Evolutionary conservation across 2,888 invertebrate genomes (phyloP).

Genomic region (Sphinx pinastri): DNA sequence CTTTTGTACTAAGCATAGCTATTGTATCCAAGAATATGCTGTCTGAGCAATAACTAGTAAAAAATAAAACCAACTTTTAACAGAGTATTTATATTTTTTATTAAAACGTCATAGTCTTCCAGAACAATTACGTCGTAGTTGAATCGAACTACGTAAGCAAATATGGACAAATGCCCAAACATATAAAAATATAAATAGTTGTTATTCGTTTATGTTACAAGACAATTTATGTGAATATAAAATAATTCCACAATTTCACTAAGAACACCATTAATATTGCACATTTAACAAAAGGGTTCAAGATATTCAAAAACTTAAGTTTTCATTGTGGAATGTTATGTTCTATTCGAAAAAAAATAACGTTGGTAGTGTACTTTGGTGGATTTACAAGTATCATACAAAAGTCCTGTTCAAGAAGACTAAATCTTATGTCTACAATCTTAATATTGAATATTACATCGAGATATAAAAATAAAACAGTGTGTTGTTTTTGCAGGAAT

Average conservation of each 20-base stretch:
- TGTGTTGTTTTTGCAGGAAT: background rate
- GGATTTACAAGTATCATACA: conserved; percentile 8
- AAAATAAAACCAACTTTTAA: conserved; percentile 44
- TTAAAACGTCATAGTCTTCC: conserved; percentile 66
- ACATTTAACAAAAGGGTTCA: conserved; percentile 17
- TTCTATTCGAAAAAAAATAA: conserved; percentile 29
- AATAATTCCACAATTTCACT: conserved; percentile 9
- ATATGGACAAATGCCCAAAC: conserved; percentile 14
- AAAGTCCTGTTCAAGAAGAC: conserved; percentile 61
- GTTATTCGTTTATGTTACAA: conserved; percentile 15
- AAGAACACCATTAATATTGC: conserved; percentile 25
- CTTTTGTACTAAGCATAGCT: too few relatives aligned
- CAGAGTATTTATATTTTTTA: conserved; percentile 63
- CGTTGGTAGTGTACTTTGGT: conserved; percentile 11
- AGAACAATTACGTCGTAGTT: conserved; percentile 49
- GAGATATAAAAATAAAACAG: background rate
- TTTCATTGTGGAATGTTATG: conserved; percentile 31
- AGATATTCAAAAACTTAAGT: conserved; percentile 23
- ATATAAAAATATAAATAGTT: conserved; percentile 31
- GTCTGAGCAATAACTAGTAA: too few relatives aligned
- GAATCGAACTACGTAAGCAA: conserved; percentile 26
- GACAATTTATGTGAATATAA: conserved; percentile 9
- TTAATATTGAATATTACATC: conserved; percentile 51
- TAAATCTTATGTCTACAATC: conserved; percentile 52
- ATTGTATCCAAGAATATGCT: too few relatives aligned